Percentiles rank a stretch among this genome's conserved stretches.
Conservation (phyloP, 92 coral and sea anemone species). For the Epizoanthus rinbou region DNA sequence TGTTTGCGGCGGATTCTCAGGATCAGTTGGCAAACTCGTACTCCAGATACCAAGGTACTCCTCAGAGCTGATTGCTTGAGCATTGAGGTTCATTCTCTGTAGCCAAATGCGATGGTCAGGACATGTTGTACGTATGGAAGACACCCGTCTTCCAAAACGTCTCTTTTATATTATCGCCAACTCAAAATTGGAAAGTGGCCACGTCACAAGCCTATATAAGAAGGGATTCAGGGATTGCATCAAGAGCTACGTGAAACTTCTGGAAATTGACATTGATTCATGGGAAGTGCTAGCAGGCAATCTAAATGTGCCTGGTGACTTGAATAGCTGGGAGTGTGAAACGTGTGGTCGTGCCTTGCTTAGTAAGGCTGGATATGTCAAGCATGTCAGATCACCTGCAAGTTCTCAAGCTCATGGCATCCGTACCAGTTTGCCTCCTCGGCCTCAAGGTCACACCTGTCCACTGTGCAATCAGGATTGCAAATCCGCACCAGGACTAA, state of each 20-base stretch:
- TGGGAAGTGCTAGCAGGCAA: constrained; percentile 33
- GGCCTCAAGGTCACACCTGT: background rate
- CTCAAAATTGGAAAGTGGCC: constrained; percentile 7
- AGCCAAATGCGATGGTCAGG: constrained; percentile 25
- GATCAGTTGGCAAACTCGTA: constrained; percentile 7
- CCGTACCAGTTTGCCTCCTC: constrained; percentile 10
- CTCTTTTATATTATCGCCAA: constrained; percentile 8
- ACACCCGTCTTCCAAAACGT: constrained; percentile 9
- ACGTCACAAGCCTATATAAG: constrained; percentile 14
- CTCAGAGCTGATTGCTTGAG: constrained; percentile 25
- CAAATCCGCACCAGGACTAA: constrained; percentile 1
- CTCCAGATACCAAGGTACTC: constrained; percentile 25
- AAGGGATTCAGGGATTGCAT: constrained; percentile 18
- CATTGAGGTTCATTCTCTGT: constrained; percentile 13
- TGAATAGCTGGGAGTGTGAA: constrained; percentile 2
- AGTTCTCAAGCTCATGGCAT: background rate
- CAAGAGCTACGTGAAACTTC: constrained; percentile 12
- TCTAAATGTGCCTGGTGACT: constrained; percentile 21
- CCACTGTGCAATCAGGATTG: background rate
- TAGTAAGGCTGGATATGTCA: background rate
- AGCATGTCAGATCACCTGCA: background rate
- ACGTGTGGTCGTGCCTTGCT: background rate
- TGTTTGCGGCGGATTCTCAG: constrained; percentile 2
- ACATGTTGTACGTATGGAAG: constrained; percentile 22
- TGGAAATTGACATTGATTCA: constrained; percentile 1